Evolutionary conservation across 2,797 vertebrate species (phyloP), one percentile per base, ranked within the genome.

Genomic region (Lerista edwardsae): DNA sequence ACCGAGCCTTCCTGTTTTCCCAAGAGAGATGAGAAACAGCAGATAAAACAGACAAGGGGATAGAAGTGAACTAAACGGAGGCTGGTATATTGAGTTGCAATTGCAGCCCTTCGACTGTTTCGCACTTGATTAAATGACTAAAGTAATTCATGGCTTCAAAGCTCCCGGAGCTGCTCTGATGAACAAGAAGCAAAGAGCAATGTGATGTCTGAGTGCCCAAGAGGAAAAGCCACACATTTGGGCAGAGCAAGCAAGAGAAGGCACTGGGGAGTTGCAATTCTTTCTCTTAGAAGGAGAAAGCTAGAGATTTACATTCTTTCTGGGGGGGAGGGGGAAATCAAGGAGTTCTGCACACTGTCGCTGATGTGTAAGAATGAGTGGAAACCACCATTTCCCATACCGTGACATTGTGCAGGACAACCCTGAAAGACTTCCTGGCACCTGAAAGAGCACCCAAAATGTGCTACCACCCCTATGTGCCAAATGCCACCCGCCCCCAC

Each of bases 51-150:
- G 90, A 89, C 51, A 83, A 74, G 84, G 84, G 84, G 75, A 31
- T 86, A 90, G 83, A 47, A 83, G 65, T 77, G 67, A 89, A 88
- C 67, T 80, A 12, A 74, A 91, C 21, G 82, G 88, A 90, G 14
- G 75, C 87, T 87, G 77, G 78, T 83, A 81, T 82, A 82, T 89
- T 69, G 85, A 91, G 65, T 34, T 90, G 74, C 79, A 89, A 79
- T 68, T 64, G 87, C 7, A 44, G 82, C 84, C 82, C n/a, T 69
- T 89, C 75, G 84, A 79, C 82, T 90, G 73, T 62, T 85, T 89
- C 86, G 77, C 80, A 68, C 81, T 85, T 89, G 73, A 91, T 92
- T 88, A 90, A 81, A 92, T 83, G 44, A n/a, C 31, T 64, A 82
- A 62, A 65, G 21, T 75, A 92, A 89, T 90, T 86, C 88, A 88